Evolutionary conservation across 2,113 vertebrate genomes (phyloP).

Genomic region (Beaufortia kweichowensis): DNA sequence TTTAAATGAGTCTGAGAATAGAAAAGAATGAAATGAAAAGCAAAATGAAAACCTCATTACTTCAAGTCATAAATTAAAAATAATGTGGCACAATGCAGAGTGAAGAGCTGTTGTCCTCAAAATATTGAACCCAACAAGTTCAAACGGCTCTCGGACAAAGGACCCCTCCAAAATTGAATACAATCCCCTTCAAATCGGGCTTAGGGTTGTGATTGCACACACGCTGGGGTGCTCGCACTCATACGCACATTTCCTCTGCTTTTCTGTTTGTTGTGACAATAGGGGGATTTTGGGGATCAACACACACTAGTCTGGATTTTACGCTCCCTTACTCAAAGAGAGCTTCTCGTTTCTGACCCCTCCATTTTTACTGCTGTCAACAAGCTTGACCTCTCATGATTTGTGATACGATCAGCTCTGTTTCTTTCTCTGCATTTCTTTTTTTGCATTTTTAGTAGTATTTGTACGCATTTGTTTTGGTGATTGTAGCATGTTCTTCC

Average conservation of each 20-base stretch:
- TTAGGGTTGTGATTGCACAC: slow-evolving; percentile 50
- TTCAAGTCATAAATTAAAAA: not conserved
- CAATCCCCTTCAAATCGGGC: slow-evolving; percentile 51
- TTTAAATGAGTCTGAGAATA: not conserved
- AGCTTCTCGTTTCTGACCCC: slow-evolving; percentile 43
- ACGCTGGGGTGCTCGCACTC: slow-evolving; percentile 36
- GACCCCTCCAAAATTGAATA: slow-evolving; percentile 34
- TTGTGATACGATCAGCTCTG: slow-evolving; percentile 30
- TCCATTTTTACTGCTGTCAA: slow-evolving; percentile 33
- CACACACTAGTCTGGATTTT: slow-evolving; percentile 50
- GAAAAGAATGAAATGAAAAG: slow-evolving; percentile 3
- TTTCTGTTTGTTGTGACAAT: slow-evolving; percentile 61
- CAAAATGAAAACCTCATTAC: slow-evolving; percentile 8
- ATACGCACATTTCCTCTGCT: slow-evolving; percentile 50
- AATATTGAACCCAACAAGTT: slow-evolving; percentile 37
- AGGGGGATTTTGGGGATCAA: slow-evolving; percentile 54
- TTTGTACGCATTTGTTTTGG: not conserved
- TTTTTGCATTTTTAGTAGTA: not conserved
- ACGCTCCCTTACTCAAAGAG: slow-evolving; percentile 52
- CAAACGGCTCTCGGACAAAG: slow-evolving; percentile 44
- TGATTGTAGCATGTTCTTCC: slow-evolving; percentile 23
- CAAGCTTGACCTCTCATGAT: slow-evolving; percentile 37
- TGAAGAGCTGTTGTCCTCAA: slow-evolving; percentile 31
- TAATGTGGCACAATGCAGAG: not conserved
- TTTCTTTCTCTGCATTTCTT: slow-evolving; percentile 18